These are phyloP conservation scores for Astropecten irregularis DNA, from an alignment of 53 echinoderm and acorn worm species.

Conservation along the genomic window DNA sequence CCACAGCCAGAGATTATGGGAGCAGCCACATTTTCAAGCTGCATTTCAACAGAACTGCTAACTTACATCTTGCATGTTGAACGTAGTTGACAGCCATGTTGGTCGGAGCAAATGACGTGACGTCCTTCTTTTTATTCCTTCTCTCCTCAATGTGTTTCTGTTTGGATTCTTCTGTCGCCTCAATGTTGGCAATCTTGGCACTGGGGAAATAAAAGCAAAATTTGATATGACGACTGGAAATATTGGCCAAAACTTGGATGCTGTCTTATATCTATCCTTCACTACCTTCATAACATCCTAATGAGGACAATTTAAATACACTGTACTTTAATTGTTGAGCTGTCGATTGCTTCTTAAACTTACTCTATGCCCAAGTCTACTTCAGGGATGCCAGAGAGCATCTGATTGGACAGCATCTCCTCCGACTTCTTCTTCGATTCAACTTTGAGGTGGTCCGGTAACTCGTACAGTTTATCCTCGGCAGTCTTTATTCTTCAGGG, in stretches of 20 bases:
- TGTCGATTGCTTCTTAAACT: no score
- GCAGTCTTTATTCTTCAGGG: conserved; percentile 69
- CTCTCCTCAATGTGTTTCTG: conserved; percentile 88
- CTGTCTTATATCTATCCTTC: not conserved
- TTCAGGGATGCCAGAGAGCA: conserved; percentile 98
- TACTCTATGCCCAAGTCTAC: conserved; percentile 97
- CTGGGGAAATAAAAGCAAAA: conserved; percentile 58
- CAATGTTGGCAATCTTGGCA: conserved; percentile 93
- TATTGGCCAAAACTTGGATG: not conserved
- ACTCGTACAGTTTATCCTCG: conserved; percentile 94
- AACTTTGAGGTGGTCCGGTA: conserved; percentile 85
- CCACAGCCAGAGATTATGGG: no score
- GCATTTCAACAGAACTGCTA: no score
- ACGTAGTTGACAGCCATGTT: conserved; percentile 99
- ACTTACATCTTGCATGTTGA: conserved; percentile 97
- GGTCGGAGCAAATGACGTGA: conserved; percentile 88
- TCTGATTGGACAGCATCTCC: conserved; percentile 98
- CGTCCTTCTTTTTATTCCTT: conserved; percentile 84
- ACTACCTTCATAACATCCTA: no score
- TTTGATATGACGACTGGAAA: not conserved
- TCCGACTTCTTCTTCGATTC: conserved; percentile 85
- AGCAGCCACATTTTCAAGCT: no score
- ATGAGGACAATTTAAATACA: no score
- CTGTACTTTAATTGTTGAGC: no score
- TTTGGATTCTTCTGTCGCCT: conserved; percentile 92